Base-by-base conservation (phyloP, 2,888 invertebrate species). In the Caradrina clavipalpis region DNA sequence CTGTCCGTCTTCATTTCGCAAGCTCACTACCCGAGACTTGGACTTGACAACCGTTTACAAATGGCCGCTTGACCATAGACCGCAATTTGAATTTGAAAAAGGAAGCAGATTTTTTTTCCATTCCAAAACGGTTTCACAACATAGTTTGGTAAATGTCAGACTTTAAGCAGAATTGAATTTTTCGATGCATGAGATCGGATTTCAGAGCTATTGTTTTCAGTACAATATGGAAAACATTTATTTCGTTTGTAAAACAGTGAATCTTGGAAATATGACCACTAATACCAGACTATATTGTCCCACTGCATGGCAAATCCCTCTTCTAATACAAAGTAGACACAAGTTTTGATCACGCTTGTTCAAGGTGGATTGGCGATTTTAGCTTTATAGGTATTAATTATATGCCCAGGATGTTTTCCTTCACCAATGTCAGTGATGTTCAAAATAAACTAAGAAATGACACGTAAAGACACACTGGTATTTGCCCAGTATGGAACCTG, bases 1-100 rank as follows among this genome's bases (percentile, higher is more conserved):
- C 73, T 78, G 86, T 85, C 87, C 55, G 70, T 87, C 86, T 86
- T 83, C 78, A 84, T 87, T 86, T 82, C 71, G 65, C 76, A 68
- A 73, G 77, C 78, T 76, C 69, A 75, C 72, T 72, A 74, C 75
- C 62, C 68, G 55, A 74, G 68, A 71, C 70, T 78, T 86, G 87
- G 54, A 78, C 76, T 69, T 87, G 86, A 87, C 83, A 78, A 83
- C 76, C 78, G 67, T 83, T 84, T 80, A 78, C 72, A 64, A 78
- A 76, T 81, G 81, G 76, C 77, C 77, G 69, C 54, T 57, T 60
- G 65, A 62, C 76, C 59, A 58, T 63, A 54, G 59, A 62, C 62
- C 31, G 55, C 53, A 65, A 60, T 78, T 76, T 60, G 45, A 78
- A 78, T 71, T 71, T 71, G 51, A 71, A 78, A 76, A 69, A 53